Conservation (phyloP, 2,797 vertebrate species). For the Somateria mollissima region DNA sequence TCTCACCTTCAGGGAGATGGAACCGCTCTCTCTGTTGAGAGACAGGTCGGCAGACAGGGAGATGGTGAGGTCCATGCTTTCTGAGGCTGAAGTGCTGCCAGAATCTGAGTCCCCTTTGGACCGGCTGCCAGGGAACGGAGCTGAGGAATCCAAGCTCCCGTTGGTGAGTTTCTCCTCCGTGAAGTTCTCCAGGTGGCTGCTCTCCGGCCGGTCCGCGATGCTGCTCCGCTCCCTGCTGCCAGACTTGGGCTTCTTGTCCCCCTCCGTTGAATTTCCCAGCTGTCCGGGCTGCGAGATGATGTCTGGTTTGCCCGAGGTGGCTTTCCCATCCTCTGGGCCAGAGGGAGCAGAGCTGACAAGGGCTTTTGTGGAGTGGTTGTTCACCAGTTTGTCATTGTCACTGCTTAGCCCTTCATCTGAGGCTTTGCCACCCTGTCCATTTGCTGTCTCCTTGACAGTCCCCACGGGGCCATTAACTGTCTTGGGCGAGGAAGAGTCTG, state of each 20-base stretch:
- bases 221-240: slow-evolving; percentile 38
- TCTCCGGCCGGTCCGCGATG: slow-evolving; percentile 54
- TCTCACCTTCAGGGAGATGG: slow-evolving; percentile 86
- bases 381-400: slow-evolving; percentile 77
- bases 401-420: slow-evolving; percentile 50
- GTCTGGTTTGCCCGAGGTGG: slow-evolving; percentile 72
- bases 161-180: slow-evolving; percentile 72
- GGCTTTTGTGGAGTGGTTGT: slow-evolving; percentile 75
- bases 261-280: neutral
- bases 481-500: slow-evolving; percentile 23
- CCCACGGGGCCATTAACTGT: slow-evolving; percentile 38
- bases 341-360: slow-evolving; percentile 68
- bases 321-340: slow-evolving; percentile 80
- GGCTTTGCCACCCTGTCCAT: slow-evolving; percentile 44
- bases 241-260: neutral
- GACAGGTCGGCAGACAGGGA: slow-evolving; percentile 83
- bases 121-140: slow-evolving; percentile 42
- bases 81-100: slow-evolving; percentile 83
- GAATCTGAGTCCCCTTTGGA: slow-evolving; percentile 83
- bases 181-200: slow-evolving; percentile 72
- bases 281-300: slow-evolving; percentile 70
- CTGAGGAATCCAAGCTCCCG: slow-evolving; percentile 58
- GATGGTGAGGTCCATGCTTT: slow-evolving; percentile 84
- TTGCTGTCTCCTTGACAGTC: slow-evolving; percentile 28
- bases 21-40: slow-evolving; percentile 82